Base-by-base conservation (phyloP, 2,113 vertebrate species). In the Ardeotis arabs region DNA sequence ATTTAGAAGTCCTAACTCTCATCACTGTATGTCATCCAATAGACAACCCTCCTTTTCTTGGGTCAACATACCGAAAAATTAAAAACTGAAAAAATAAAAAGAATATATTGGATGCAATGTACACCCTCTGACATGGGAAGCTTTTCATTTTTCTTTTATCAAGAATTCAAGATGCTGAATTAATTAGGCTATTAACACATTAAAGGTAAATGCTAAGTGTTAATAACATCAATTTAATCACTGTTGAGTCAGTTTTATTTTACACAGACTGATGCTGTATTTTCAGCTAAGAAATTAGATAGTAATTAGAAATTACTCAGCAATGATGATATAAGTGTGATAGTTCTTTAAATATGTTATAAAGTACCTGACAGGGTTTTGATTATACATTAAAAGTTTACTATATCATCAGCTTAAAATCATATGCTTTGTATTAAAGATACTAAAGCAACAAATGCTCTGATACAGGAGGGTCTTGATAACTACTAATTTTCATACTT, bases 231-330 rank as follows among this genome's bases (percentile, higher is more conserved):
- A 95, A 89, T 89, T 88, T 94, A 95, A 97, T 95, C 95, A 96
- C 85, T 95, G 96, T 72, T 85, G 85, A 96, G 64, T 97, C 64
- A 93, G 39, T 96, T 97, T 95, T 95, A 75, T 70, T 96, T 97
- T 97, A 93, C 55, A 93, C n/a, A 93, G 80, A 83, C 77, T 89
- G 92, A 85, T 89, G 80, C 24, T 79, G 21, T 93, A 97, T 87
- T 97, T 97, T 77, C 73, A 97, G 67, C 75, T 89, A 96, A 96
- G 93, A 95, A 97, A 97, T 94, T 95, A 96, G 67, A 88, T 7
- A 91, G 84, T 35, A 97, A 98, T 98, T 97, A 96, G 92, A 96
- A 97, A 87, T 97, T 97, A 95, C 82, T 44, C 62, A 96, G 85
- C 45, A 97, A 97, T 96, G 97, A 93, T 68, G 79, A 95, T 89